phyloP scores from a whole-genome alignment of 1,140 invertebrate genomes.

The Drosophila suzukii region DNA sequence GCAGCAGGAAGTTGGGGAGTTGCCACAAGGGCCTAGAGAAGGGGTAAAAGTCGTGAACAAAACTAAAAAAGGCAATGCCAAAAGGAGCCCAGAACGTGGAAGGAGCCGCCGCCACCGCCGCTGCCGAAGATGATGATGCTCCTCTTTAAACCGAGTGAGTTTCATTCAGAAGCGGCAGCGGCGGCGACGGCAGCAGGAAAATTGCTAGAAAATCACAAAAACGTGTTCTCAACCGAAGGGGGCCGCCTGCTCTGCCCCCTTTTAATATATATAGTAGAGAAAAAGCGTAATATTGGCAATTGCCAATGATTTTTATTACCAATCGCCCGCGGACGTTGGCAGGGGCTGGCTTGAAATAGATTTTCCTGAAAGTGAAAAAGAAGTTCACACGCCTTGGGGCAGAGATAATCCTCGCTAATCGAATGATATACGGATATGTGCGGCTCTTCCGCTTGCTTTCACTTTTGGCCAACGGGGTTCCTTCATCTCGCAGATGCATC shows the following conservation, averaged over 20 bases:
- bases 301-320: slow-evolving; percentile 82
- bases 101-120: slow-evolving; percentile 24
- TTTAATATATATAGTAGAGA: slow-evolving; percentile 63
- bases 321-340: slow-evolving; percentile 13
- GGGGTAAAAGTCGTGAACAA: slow-evolving; percentile 73
- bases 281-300: slow-evolving; percentile 80
- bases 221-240: slow-evolving; percentile 62
- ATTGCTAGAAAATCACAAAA: slow-evolving; percentile 84
- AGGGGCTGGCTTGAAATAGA: slow-evolving; percentile 55
- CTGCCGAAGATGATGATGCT: slow-evolving; percentile 20
- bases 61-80: slow-evolving; percentile 64
- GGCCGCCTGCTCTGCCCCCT: slow-evolving; percentile 20
- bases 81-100: slow-evolving; percentile 60
- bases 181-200: slow-evolving; percentile 56
- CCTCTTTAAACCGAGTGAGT: slow-evolving; percentile 54
- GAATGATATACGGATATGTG: slow-evolving; percentile 19
- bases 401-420: slow-evolving; percentile 33
- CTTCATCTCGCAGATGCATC: slow-evolving; percentile 24
- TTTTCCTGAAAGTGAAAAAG: slow-evolving; percentile 70
- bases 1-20: slow-evolving; percentile 77
- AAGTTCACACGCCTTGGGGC: slow-evolving; percentile 39
- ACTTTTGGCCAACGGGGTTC: slow-evolving; percentile 23
- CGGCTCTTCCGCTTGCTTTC: slow-evolving; percentile 17
- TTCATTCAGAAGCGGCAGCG: slow-evolving; percentile 68
- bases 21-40: slow-evolving; percentile 68